Conservation (phyloP, 1,140 invertebrate species). For the Centruroides sculpturatus region DNA sequence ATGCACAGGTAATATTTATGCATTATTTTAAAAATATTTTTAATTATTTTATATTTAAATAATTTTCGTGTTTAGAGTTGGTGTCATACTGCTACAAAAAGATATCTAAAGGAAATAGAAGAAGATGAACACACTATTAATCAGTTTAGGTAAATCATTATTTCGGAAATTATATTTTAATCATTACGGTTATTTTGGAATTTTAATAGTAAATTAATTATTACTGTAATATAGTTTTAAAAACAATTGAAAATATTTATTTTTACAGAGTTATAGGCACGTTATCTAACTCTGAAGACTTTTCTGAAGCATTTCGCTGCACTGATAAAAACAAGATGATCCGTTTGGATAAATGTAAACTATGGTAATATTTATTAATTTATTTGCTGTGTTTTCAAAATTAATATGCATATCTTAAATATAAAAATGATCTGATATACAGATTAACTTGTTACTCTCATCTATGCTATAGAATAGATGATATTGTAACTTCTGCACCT, state of each 20-base stretch:
- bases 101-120: not conserved
- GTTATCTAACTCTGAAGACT: conserved; percentile 40
- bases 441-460: too few relatives aligned
- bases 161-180: too few relatives aligned
- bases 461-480: too few relatives aligned
- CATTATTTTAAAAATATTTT: not conserved
- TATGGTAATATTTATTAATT: conserved; percentile 29
- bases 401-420: too few relatives aligned
- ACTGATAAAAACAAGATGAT: conserved; percentile 37
- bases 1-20: conserved; percentile 54
- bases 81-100: not conserved
- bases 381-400: too few relatives aligned
- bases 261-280: conserved; percentile 38
- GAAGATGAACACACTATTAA: conserved; percentile 1
- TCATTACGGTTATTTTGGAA: too few relatives aligned
- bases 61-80: not conserved
- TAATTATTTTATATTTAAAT: not conserved
- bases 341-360: conserved; percentile 38
- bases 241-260: too few relatives aligned
- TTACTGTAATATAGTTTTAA: too few relatives aligned
- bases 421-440: too few relatives aligned
- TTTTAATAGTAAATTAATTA: too few relatives aligned
- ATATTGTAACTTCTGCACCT: too few relatives aligned
- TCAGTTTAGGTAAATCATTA: conserved; percentile 3
- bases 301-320: conserved; percentile 39